Percentiles rank a stretch among this genome's conserved stretches.
phyloP scores from a whole-genome alignment of 2,797 vertebrate species.

The Oryzias dopingdopingensis region DNA sequence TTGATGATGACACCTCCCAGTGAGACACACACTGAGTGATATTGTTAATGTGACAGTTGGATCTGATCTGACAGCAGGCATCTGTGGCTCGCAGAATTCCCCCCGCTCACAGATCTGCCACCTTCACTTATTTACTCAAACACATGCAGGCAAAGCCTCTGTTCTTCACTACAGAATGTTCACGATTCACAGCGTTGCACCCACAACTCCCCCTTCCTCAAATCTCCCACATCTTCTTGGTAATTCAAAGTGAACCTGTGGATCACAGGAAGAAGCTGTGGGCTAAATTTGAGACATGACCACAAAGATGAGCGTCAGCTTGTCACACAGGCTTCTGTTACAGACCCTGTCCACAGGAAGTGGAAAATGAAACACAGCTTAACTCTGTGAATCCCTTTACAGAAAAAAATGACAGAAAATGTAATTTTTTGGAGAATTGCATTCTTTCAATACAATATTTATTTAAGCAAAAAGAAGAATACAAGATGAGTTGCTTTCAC shows the following conservation, averaged over 20 bases:
- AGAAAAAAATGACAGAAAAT: too few relatives aligned
- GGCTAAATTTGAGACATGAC: slow-evolving; percentile 26
- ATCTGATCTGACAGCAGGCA: slow-evolving; percentile 48
- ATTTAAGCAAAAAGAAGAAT: too few relatives aligned
- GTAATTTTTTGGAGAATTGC: too few relatives aligned
- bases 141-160: slow-evolving; percentile 5
- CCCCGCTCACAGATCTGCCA: slow-evolving; percentile 30
- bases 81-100: slow-evolving; percentile 37
- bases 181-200: slow-evolving; percentile 7
- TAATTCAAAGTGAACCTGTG: slow-evolving; percentile 33
- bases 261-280: slow-evolving; percentile 23
- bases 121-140: slow-evolving; percentile 23
- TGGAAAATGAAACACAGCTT: too few relatives aligned
- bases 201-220: slow-evolving; percentile 18
- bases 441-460: too few relatives aligned
- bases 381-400: too few relatives aligned
- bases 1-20: slow-evolving; percentile 9
- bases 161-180: neutral
- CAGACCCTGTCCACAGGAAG: too few relatives aligned
- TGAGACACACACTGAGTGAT: neutral
- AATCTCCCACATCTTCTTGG: neutral
- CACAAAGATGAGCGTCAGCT: slow-evolving; percentile 2
- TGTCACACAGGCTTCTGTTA: too few relatives aligned
- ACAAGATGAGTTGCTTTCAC: too few relatives aligned
- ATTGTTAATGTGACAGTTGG: slow-evolving; percentile 28